Evolutionary conservation across 2,888 invertebrate genomes (phyloP).

Genomic region (Epinotia bilunana): DNA sequence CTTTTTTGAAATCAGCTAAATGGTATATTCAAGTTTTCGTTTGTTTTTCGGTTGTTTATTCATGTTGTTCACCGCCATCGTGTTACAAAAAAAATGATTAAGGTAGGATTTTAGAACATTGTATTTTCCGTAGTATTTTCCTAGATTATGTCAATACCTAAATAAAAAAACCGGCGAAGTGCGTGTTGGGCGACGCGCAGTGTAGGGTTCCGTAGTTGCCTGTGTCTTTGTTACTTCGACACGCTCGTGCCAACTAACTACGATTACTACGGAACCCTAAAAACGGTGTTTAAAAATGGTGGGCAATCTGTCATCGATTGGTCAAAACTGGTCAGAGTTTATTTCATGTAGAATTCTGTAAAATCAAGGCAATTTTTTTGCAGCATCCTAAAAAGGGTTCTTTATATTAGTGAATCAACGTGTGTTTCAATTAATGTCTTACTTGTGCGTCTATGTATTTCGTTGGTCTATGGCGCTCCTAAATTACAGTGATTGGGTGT

Average conservation of each 20-base stretch:
- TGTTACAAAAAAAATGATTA: too few species aligned
- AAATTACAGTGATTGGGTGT: slow-evolving; percentile 40
- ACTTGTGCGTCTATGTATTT: not conserved
- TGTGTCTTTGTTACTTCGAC: too few species aligned
- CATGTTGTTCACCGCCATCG: not conserved
- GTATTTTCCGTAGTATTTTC: too few species aligned
- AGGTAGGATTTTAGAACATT: too few species aligned
- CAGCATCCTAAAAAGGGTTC: not conserved
- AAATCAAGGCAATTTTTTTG: not conserved
- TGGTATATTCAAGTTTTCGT: not conserved
- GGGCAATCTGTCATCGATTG: not conserved
- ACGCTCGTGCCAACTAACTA: too few species aligned
- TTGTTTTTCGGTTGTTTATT: not conserved
- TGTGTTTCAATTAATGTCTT: not conserved
- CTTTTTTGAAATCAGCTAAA: not conserved
- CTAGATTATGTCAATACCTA: too few species aligned
- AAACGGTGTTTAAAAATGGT: not conserved
- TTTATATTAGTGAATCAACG: not conserved
- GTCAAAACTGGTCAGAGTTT: not conserved
- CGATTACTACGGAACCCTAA: too few species aligned
- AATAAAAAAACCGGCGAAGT: too few species aligned
- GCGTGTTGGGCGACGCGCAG: too few species aligned
- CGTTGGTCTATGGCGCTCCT: slow-evolving; percentile 19
- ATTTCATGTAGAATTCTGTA: not conserved
- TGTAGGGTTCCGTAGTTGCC: too few species aligned